Evolutionary conservation across 2,888 invertebrate genomes (phyloP), one percentile per base, ranked within the genome.

Genomic region (Adela reaumurella): DNA sequence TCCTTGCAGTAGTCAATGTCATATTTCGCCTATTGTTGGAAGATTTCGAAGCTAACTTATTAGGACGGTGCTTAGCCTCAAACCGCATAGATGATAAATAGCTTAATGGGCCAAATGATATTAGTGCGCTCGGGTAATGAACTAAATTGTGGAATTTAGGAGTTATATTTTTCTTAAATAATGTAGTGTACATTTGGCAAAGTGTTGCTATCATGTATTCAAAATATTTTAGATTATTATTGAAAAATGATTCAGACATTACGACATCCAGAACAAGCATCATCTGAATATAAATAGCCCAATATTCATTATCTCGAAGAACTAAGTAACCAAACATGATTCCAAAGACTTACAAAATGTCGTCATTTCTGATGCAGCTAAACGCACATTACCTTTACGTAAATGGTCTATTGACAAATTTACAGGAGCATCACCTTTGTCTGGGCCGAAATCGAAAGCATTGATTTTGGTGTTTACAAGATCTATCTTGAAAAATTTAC

Each of bases 11-110:
- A 24, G 24, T 24, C 24, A 24, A 24, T 24, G 24, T 24, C 24
- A 24, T 24, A 24, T 24, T 24, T 24, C 4, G 4, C 24, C 24
- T 24, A 24, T 24, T 24, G 4, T 4, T 6, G 4, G 24, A 6
- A 8, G 24, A 24, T 4, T 24, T 24, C 24, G 24, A 24, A 24
- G 24, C 24, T 24, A 24, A 24, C 55, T 43, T 48, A 51, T 44
- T 44, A 17, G 44, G 44, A 2, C 44, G 3, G 6, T 44, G 44
- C 2, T 44, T 44, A 17, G 44, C 18, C 17, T 44, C 44, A 19
- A 19, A 44, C 1, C 44, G 44, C 17, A 44, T 44, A 3, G 44
- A 44, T 43, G 18, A 44, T 1, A 44, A 18, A 19, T 44, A 44
- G 2, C 44, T 2, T 8, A 24, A 24, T 24, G 24, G 24, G 4